Conservation (phyloP, 2,888 invertebrate species). For the Stenodera caucasica region DNA sequence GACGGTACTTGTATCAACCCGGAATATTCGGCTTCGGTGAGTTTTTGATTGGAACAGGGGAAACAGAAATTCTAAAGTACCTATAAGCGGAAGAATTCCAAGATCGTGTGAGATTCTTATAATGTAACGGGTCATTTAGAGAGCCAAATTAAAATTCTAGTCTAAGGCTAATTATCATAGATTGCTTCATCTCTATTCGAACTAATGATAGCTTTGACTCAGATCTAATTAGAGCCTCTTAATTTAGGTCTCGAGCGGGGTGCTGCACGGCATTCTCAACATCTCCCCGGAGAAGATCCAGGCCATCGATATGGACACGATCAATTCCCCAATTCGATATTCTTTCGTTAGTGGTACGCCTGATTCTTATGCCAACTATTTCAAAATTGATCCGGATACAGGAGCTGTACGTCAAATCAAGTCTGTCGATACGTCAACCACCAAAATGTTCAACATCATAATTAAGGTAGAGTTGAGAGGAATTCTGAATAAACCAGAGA, state of each 20-base stretch:
- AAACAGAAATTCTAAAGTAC: too few relatives aligned
- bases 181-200: too few relatives aligned
- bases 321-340: constrained; percentile 81
- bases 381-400: constrained; percentile 77
- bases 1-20: constrained; percentile 87
- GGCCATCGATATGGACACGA: constrained; percentile 87
- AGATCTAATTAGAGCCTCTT: too few relatives aligned
- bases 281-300: constrained; percentile 86
- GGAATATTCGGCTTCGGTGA: constrained; percentile 80
- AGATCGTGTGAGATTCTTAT: too few relatives aligned
- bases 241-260: constrained; percentile 74
- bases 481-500: constrained; percentile 1
- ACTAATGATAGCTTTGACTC: background rate
- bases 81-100: too few relatives aligned
- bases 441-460: constrained; percentile 77
- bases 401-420: constrained; percentile 81
- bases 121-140: too few relatives aligned
- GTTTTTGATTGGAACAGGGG: too few relatives aligned
- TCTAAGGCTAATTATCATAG: too few relatives aligned
- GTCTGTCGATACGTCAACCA: constrained; percentile 77
- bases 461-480: constrained; percentile 64
- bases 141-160: too few relatives aligned
- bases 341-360: constrained; percentile 82
- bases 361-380: constrained; percentile 74
- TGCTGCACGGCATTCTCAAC: constrained; percentile 79